phyloP scores from a whole-genome alignment of 2,113 vertebrate genomes.

The Amphilophus citrinellus region DNA sequence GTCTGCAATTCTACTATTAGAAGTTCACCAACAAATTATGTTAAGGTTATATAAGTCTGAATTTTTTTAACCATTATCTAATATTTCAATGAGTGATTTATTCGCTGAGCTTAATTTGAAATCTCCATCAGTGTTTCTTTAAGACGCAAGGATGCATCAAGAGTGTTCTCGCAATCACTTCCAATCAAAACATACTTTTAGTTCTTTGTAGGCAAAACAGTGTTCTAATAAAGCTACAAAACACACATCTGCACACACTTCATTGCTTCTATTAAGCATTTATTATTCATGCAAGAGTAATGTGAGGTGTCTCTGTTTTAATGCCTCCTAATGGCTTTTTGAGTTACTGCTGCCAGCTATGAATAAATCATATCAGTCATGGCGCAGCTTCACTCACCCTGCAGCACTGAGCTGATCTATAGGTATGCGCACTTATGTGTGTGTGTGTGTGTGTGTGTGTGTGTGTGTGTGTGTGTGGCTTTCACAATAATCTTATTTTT shows the following conservation, averaged over 20 bases:
- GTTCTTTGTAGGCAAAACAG: neutral
- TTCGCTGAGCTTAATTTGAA: neutral
- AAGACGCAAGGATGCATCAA: neutral
- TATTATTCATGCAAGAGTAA: constrained; percentile 79
- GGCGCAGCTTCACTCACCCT: constrained; percentile 37
- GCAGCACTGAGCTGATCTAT: constrained; percentile 44
- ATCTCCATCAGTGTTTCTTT: neutral
- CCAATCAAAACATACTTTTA: neutral
- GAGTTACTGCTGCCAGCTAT: constrained; percentile 71
- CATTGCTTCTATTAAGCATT: constrained; percentile 64
- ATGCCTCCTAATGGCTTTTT: constrained; percentile 79
- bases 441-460: constrained; percentile 26
- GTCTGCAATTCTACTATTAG: neutral
- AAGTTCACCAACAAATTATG: fast-evolving
- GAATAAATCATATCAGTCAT: constrained; percentile 77
- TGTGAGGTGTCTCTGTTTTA: constrained; percentile 78
- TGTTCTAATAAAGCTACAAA: neutral
- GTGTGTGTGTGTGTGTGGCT: constrained; percentile 12
- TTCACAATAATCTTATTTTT: neutral
- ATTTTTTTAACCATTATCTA: too few species aligned
- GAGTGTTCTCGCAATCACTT: fast-evolving
- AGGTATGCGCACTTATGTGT: constrained; percentile 27
- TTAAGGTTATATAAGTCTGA: neutral
- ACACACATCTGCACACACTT: constrained; percentile 16
- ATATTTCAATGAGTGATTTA: too few species aligned